These are phyloP conservation scores for Grammomys dolichurus DNA, from an alignment of 2,113 vertebrate species.

Conservation along the genomic window DNA sequence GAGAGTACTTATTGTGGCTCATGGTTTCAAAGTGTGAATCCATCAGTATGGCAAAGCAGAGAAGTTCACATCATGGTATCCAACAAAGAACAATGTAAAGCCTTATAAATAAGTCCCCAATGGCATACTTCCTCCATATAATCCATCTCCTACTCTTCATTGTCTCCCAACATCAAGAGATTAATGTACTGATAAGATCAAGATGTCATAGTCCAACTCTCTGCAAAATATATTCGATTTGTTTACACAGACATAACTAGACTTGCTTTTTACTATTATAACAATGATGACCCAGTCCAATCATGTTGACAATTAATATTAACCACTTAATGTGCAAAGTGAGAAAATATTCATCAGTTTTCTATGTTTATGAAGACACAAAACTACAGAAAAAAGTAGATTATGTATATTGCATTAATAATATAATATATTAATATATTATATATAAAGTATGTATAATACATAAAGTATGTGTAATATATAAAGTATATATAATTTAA, in stretches of 20 bases:
- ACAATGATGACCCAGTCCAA: not conserved
- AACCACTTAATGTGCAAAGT: not conserved
- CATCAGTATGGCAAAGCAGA: not conserved
- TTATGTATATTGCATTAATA: not conserved
- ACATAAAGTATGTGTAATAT: no score
- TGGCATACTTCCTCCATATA: no score
- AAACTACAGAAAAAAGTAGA: not conserved
- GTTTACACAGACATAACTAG: not conserved
- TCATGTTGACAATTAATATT: no score
- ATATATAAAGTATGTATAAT: no score
- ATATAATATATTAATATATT: no score
- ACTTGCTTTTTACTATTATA: no score
- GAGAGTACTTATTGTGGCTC: not conserved
- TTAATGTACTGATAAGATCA: not conserved
- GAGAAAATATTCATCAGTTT: rapidly evolving
- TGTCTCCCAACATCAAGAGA: not conserved
- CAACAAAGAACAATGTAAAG: not conserved
- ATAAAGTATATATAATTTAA: no score
- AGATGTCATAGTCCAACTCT: no score
- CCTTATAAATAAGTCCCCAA: no score
- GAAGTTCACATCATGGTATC: not conserved
- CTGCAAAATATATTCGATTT: not conserved
- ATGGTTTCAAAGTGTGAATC: not conserved
- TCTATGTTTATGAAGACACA: not conserved
- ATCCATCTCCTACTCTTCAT: no score